These are phyloP conservation scores for Melolontha melolontha DNA, from an alignment of 2,888 invertebrate genomes.

Conservation along the genomic window DNA sequence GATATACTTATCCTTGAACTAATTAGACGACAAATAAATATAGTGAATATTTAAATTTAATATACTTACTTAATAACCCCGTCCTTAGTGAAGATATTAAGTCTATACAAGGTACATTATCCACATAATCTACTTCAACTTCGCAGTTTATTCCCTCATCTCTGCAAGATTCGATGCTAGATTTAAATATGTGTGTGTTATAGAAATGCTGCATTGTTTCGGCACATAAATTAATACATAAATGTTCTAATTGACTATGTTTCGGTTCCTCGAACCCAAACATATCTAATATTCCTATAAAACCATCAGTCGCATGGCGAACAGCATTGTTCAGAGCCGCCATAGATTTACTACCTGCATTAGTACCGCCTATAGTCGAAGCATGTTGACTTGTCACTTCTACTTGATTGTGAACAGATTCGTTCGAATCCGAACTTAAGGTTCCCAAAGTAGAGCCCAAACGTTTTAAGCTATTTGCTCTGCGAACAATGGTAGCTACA, in stretches of 20 bases:
- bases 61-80: conserved; percentile 78
- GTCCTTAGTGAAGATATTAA: conserved; percentile 93
- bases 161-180: conserved; percentile 91
- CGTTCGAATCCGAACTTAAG: conserved; percentile 91
- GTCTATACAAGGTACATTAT: conserved; percentile 96
- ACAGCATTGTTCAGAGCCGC: conserved; percentile 92
- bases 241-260: conserved; percentile 90
- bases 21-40: too few relatives aligned
- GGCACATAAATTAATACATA: conserved; percentile 95
- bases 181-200: conserved; percentile 96
- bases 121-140: conserved; percentile 92
- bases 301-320: conserved; percentile 92
- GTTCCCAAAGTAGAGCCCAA: conserved; percentile 85
- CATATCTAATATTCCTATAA: conserved; percentile 96
- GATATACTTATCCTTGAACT: too few relatives aligned
- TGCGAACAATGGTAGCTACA: conserved; percentile 91
- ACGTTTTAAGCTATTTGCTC: conserved; percentile 92
- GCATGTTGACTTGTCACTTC: conserved; percentile 89
- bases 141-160: conserved; percentile 93
- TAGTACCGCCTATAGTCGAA: conserved; percentile 79
- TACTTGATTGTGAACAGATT: conserved; percentile 89
- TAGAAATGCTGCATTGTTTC: conserved; percentile 99
- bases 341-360: conserved; percentile 90
- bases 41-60: neutral
- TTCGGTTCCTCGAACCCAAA: conserved; percentile 96